These are phyloP conservation scores for Antheraea yamamai DNA, from an alignment of 2,888 invertebrate genomes.

Conservation along the genomic window DNA sequence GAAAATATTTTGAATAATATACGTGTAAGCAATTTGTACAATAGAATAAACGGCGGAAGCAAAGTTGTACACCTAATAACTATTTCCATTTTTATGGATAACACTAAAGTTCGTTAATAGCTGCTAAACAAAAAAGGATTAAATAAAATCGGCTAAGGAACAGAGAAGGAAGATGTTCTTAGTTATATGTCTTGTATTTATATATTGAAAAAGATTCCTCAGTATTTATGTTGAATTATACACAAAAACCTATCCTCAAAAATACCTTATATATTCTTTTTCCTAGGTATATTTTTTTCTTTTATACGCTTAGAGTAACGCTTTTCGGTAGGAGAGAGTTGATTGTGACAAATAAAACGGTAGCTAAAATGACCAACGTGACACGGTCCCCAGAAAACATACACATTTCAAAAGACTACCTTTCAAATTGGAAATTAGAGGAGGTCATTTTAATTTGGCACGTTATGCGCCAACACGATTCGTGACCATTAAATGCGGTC, in stretches of 20 bases:
- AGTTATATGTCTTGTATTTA: too few relatives aligned
- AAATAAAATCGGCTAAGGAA: too few relatives aligned
- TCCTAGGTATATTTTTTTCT: constrained; percentile 23
- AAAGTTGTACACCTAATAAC: too few relatives aligned
- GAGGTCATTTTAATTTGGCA: constrained; percentile 18
- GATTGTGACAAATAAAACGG: constrained; percentile 32
- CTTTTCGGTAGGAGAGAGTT: constrained; percentile 29
- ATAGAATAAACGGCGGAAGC: too few relatives aligned
- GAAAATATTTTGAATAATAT: too few relatives aligned
- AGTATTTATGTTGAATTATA: too few relatives aligned
- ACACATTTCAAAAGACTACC: not conserved
- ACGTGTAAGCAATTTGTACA: too few relatives aligned
- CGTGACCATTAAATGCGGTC: constrained; percentile 3
- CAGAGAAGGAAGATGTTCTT: too few relatives aligned
- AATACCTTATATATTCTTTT: constrained; percentile 21
- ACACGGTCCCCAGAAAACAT: constrained; percentile 1
- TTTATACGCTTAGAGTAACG: constrained; percentile 30
- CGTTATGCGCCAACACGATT: constrained; percentile 11
- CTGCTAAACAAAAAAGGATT: too few relatives aligned
- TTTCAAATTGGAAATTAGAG: not conserved
- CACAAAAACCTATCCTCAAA: not conserved
- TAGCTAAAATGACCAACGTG: constrained; percentile 26
- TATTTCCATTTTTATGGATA: too few relatives aligned
- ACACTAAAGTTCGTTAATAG: too few relatives aligned
- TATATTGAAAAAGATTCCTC: too few relatives aligned